These are phyloP conservation scores for Anoplolepis gracilipes DNA, from an alignment of 1,140 invertebrate genomes.

Conservation along the genomic window DNA sequence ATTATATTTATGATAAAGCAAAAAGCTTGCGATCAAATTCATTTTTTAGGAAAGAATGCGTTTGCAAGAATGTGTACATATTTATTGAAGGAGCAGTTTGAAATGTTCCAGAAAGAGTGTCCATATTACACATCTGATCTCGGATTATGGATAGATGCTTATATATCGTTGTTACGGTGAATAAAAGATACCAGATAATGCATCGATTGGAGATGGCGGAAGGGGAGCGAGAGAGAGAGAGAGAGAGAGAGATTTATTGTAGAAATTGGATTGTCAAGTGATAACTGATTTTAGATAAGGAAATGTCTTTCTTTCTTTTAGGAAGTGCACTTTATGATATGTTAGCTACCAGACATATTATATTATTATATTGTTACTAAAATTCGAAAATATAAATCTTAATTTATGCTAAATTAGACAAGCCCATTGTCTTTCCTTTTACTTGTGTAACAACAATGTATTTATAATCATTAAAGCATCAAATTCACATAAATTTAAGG, in stretches of 20 bases:
- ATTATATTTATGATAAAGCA: not conserved
- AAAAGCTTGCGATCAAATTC: not conserved
- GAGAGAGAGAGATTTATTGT: not conserved
- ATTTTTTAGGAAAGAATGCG: not conserved
- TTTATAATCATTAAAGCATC: not conserved
- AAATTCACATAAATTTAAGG: too few relatives aligned
- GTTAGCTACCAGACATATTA: not conserved
- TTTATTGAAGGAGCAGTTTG: constrained; percentile 6
- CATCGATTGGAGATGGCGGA: not conserved
- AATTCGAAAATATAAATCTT: too few relatives aligned
- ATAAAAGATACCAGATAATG: constrained; percentile 1
- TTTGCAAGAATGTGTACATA: not conserved
- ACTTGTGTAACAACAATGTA: not conserved
- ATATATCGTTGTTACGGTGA: not conserved
- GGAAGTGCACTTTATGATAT: not conserved
- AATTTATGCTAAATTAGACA: not conserved
- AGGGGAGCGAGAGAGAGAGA: not conserved
- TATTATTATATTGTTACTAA: constrained; percentile 16
- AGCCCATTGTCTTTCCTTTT: not conserved
- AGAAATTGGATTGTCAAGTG: not conserved
- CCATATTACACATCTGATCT: constrained; percentile 42
- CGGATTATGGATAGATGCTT: constrained; percentile 47
- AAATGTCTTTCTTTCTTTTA: not conserved
- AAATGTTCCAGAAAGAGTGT: constrained; percentile 1
- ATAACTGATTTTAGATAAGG: not conserved